A percentile compares a stretch with the other conserved stretches of the same genome.
Conservation (phyloP, 2,797 vertebrate species). For the Psittacula derbiana region DNA sequence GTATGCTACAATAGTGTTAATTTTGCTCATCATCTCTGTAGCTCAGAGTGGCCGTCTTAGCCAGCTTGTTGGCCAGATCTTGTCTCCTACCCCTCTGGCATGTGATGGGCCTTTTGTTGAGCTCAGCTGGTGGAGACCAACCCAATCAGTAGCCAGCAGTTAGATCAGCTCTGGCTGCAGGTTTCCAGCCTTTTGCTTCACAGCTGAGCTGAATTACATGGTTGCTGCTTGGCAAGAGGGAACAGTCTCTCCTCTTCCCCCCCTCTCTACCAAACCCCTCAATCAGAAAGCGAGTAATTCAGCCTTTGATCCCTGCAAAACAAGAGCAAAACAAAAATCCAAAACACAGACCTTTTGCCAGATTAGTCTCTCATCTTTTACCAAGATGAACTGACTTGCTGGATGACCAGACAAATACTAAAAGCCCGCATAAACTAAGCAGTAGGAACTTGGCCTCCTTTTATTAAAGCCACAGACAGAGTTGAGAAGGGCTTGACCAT, state of each 20-base stretch:
- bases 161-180: neutral
- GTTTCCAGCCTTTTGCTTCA: neutral
- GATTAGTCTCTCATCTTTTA: neutral
- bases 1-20: neutral
- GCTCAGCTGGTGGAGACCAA: neutral
- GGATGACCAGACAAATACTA: slow-evolving; percentile 29
- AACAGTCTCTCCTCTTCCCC: neutral
- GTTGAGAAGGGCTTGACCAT: neutral
- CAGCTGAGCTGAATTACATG: neutral
- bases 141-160: neutral
- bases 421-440: neutral
- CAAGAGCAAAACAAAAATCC: neutral
- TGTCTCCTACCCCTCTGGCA: neutral
- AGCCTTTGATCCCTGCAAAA: neutral
- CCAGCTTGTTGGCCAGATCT: neutral
- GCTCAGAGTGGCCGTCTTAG: accelerated
- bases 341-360: neutral
- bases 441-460: neutral
- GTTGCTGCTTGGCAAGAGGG: neutral
- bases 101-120: neutral
- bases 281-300: neutral
- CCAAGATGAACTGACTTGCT: neutral
- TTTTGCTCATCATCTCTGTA: neutral
- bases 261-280: neutral
- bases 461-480: neutral